Percentiles rank a stretch among this genome's conserved stretches.
Evolutionary conservation across 2,797 vertebrate species (phyloP).

Genomic region (Pagetopsis macropterus): DNA sequence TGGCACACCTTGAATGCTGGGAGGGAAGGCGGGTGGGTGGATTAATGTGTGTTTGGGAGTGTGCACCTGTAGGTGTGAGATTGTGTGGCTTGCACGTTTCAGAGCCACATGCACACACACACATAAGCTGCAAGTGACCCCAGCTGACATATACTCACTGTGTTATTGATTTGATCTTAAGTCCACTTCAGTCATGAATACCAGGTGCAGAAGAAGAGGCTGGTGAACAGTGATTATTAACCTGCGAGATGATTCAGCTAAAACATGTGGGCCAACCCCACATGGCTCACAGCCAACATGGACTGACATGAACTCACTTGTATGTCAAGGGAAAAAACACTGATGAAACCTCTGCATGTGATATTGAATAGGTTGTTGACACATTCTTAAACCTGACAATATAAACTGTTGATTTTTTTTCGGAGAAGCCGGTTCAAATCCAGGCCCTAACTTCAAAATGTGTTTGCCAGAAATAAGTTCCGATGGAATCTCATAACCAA

Average conservation of each 20-base stretch:
- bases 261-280: neutral
- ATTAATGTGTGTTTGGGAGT: slow-evolving; percentile 33
- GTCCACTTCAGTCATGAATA: slow-evolving; percentile 20
- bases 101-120: slow-evolving; percentile 5
- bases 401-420: neutral
- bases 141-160: slow-evolving; percentile 13
- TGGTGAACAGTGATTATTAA: slow-evolving; percentile 34
- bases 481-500: no score
- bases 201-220: slow-evolving; percentile 30
- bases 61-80: slow-evolving; percentile 5
- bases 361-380: neutral
- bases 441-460: no score
- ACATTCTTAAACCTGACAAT: neutral
- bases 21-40: slow-evolving; percentile 1
- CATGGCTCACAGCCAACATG: neutral
- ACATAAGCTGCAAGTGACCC: slow-evolving; percentile 15
- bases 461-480: no score
- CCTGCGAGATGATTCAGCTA: neutral
- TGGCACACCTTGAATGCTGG: slow-evolving; percentile 52
- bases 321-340: neutral
- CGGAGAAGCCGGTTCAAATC: no score
- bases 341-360: neutral
- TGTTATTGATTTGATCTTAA: slow-evolving; percentile 38
- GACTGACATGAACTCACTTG: neutral
- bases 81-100: slow-evolving; percentile 13